Base-by-base conservation (phyloP, 2,797 vertebrate genomes). In the Chelon auratus region DNA sequence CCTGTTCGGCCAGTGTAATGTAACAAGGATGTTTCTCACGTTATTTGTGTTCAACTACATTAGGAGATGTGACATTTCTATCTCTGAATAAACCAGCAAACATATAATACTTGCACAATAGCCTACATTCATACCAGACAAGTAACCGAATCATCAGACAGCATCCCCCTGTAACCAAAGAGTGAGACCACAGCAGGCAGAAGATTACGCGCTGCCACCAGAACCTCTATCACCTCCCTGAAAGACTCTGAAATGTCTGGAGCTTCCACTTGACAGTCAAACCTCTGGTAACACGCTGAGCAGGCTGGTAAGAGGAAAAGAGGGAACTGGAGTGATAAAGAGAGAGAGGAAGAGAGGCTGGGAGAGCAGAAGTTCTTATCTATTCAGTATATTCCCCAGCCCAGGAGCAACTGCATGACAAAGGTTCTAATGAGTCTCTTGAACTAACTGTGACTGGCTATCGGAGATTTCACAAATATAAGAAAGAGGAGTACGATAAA, bases 191-290 rank as follows among this genome's bases (percentile, higher is more conserved):
- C 83, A 83, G 82, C 84, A 84, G 82, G 81, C 36, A 50, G 64
- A 66, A 17, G 80, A 87, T 82, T 85, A 85, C 47, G 68, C 62
- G 56, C 74, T 57, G 53, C 62, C 45, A 40, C 58, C 87, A 84
- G 69, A 87, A 78, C 75, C 74, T 78, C 76, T 58, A 73, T 78
- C 56, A 2, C 52, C 70, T 72, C 62, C 75, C 60, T 66, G 57
- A 80, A 90, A 82, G 64, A 82, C 75, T 83, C 59, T 26, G 67
- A 66, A 75, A 80, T 75, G 68, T 84, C 70, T 71, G 45, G 68
- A 78, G 75, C 77, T 74, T 78, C 78, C 68, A 81, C 67, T 86
- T 72, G 52, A 88, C 66, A 83, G 78, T 77, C 78, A 84, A 88
- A 85, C 68, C 75, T 69, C 2, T 77, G 60, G 69, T 73, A 77